A percentile compares a stretch with the other conserved stretches of the same genome.
Conservation (phyloP, 2,888 invertebrate species). For the Taenaris catops region DNA sequence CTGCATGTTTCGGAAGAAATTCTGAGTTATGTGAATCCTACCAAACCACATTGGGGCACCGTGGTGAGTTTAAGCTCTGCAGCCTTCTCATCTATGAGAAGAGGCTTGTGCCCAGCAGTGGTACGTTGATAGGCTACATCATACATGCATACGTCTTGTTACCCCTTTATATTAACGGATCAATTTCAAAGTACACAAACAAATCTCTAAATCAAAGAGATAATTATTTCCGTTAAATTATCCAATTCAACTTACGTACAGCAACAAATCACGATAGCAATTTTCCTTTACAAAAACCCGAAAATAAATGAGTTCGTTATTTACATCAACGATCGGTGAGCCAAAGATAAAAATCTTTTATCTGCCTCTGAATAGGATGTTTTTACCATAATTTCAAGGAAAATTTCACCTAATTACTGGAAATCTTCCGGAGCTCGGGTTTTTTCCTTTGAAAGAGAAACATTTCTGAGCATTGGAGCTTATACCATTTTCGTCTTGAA, state of each 20-base stretch:
- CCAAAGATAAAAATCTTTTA: conserved; percentile 59
- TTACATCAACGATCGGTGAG: conserved; percentile 55
- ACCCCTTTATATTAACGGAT: neutral
- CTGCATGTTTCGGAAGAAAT: too few species aligned
- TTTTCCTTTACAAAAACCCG: conserved; percentile 38
- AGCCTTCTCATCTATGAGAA: too few species aligned
- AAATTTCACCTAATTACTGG: conserved; percentile 62
- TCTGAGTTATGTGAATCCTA: too few species aligned
- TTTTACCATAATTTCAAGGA: conserved; percentile 53
- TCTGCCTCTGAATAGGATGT: conserved; percentile 57
- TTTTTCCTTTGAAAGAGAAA: conserved; percentile 17
- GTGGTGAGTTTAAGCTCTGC: too few species aligned
- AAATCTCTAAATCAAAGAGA: conserved; percentile 1
- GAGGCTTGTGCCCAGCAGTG: too few species aligned
- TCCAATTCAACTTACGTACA: conserved; percentile 4
- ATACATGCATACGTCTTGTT: too few species aligned
- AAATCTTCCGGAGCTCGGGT: conserved; percentile 31
- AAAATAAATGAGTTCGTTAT: conserved; percentile 53
- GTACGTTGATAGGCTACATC: too few species aligned
- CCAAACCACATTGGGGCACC: too few species aligned
- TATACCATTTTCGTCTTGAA: conserved; percentile 11
- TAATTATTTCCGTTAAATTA: conserved; percentile 6
- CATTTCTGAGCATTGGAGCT: conserved; percentile 12
- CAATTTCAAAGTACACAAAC: neutral
- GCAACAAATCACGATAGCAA: conserved; percentile 27